phyloP scores from a whole-genome alignment of 1,140 invertebrate species.

The Heliconius congener region DNA sequence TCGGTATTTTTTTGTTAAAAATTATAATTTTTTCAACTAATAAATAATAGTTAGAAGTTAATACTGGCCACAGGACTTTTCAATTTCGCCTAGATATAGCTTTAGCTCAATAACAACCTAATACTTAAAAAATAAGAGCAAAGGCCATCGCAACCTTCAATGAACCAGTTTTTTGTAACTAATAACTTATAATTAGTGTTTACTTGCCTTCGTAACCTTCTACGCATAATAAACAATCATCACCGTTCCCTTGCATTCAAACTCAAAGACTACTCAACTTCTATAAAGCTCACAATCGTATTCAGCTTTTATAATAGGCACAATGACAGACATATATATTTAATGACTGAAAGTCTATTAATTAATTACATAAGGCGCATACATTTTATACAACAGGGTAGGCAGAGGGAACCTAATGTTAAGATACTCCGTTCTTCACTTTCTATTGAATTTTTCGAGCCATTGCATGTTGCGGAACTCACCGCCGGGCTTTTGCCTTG shows the following conservation, averaged over 20 bases:
- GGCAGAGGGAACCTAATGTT: too few relatives aligned
- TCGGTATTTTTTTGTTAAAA: too few relatives aligned
- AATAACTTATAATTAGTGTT: slow-evolving; percentile 44
- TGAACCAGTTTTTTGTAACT: slow-evolving; percentile 35
- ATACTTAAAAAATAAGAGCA: slow-evolving; percentile 21
- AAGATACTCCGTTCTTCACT: too few relatives aligned
- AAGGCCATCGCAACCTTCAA: slow-evolving; percentile 33
- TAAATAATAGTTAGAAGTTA: too few relatives aligned
- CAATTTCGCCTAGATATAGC: background rate
- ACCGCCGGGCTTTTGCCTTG: too few relatives aligned
- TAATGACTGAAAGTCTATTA: too few relatives aligned
- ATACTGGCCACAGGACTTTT: background rate
- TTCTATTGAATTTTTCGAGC: too few relatives aligned
- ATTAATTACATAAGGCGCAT: too few relatives aligned
- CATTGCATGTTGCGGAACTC: too few relatives aligned
- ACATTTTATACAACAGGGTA: too few relatives aligned
- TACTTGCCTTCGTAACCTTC: slow-evolving; percentile 42
- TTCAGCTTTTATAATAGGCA: background rate
- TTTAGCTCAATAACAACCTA: background rate
- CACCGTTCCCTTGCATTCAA: slow-evolving; percentile 27
- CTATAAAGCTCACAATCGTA: background rate
- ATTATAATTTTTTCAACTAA: too few relatives aligned
- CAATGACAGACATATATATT: too few relatives aligned
- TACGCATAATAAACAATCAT: slow-evolving; percentile 32
- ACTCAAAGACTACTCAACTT: background rate